Base-by-base conservation (phyloP, 2,888 invertebrate genomes). In the Cephus pulcher region DNA sequence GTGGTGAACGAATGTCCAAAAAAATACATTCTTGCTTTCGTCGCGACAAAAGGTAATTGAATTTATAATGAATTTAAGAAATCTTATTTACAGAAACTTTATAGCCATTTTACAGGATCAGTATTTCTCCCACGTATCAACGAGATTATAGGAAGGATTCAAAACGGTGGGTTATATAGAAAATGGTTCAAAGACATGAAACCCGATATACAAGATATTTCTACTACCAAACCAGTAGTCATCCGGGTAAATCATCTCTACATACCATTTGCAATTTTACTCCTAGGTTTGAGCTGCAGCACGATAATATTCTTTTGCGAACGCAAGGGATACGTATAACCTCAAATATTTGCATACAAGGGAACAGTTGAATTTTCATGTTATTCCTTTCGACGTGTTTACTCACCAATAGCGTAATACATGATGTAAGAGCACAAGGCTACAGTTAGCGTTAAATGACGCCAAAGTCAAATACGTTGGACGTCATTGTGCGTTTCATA, bases 1-100 rank as follows among this genome's bases (percentile, higher is more conserved):
- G 85, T 93, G 4, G 89, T 92, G 3, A 79, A 88, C n/a, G 91
- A 93, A 80, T 93, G 92, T 83, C 92, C 92, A 0, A 84, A 88
- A 75, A 86, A 88, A 1, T 91, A 89, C 82, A 89, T 89, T 79
- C 82, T 93, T 34, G 86, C 91, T 0, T 93, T 92, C 82, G 89
- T 92, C 73, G 88, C 92, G 6, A 90, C 90, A 1, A 88, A 88
- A 79, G 78, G 78, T 76, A 68, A 32, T 11, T 12, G 74, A 33
- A 1, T 11, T 33, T n/a, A 23, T 23, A 23, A 23, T 2, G 9
- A 9, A 56, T 9, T 9, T 56, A 9, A 9, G 23, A 9, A 56
- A 56, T 56, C 1, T 56, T 0, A 56, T 56, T 56, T 23, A 56
- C 23, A 9, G 23, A 23, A 23, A 23, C 23, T 56, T 23, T 34